phyloP scores from a whole-genome alignment of 2,888 invertebrate species.

The Acanthococcus lagerstroemiae region DNA sequence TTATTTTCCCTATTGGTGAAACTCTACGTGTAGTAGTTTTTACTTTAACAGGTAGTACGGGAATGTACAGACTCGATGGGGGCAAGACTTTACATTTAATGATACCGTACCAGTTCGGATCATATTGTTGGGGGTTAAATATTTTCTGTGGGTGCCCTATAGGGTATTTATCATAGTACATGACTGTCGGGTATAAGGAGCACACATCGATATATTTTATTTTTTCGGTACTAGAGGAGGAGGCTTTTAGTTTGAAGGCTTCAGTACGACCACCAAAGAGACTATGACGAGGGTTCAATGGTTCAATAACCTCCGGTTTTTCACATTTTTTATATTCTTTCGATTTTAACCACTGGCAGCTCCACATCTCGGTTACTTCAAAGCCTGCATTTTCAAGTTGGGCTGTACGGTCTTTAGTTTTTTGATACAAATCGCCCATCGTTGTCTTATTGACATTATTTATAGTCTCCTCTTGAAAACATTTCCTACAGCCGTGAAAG shows the following conservation, averaged over 20 bases:
- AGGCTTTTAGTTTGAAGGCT: neutral
- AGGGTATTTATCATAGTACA: conserved; percentile 22
- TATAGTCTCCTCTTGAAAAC: conserved; percentile 1
- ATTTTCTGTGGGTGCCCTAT: conserved; percentile 17
- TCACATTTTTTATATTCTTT: neutral
- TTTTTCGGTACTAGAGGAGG: neutral
- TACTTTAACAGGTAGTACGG: conserved; percentile 38
- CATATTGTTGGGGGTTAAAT: conserved; percentile 1
- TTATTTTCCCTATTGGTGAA: too few species aligned
- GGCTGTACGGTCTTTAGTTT: conserved; percentile 25
- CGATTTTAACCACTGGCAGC: conserved; percentile 27
- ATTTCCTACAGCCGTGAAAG: conserved; percentile 32
- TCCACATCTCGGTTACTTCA: conserved; percentile 33
- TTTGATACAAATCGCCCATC: conserved; percentile 24
- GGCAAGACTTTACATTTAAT: conserved; percentile 23
- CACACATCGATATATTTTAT: conserved; percentile 31
- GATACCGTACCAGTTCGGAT: conserved; percentile 2
- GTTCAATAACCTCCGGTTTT: neutral
- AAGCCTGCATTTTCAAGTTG: conserved; percentile 15
- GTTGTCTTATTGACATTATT: neutral
- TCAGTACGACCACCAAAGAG: conserved; percentile 38
- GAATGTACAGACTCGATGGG: conserved; percentile 22
- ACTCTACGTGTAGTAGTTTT: too few species aligned
- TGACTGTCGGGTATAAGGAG: conserved; percentile 20
- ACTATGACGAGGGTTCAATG: conserved; percentile 36